phyloP scores from a whole-genome alignment of 2,113 vertebrate genomes.

The Scopus umbretta region DNA sequence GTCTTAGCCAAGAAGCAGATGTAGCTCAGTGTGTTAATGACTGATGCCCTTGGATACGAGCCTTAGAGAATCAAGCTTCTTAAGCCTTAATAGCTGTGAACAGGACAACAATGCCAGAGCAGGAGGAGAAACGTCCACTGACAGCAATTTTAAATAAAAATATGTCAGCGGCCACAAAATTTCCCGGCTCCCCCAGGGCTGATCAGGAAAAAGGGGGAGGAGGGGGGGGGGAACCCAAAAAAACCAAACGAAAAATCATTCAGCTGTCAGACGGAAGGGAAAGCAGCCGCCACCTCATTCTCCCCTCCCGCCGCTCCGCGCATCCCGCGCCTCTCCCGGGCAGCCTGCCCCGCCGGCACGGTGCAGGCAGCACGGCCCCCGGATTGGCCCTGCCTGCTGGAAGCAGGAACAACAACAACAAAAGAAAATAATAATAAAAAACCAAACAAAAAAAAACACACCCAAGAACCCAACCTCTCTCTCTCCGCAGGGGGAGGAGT shows the following conservation, averaged over 20 bases:
- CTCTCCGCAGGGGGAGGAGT: conserved; percentile 69
- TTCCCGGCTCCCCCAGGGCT: background rate
- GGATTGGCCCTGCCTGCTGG: conserved; percentile 33
- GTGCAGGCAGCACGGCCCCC: background rate
- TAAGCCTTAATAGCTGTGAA: conserved; percentile 48
- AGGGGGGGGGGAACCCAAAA: too few relatives aligned
- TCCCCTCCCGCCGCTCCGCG: background rate
- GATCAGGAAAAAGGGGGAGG: background rate
- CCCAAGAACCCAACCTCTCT: too few relatives aligned
- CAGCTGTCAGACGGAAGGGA: background rate
- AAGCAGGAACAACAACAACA: background rate
- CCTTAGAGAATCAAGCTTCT: conserved; percentile 63
- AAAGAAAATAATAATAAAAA: background rate
- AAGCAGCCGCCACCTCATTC: background rate
- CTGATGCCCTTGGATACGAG: conserved; percentile 74
- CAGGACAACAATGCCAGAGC: conserved; percentile 17
- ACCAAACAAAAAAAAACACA: too few relatives aligned
- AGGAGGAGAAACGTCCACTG: background rate
- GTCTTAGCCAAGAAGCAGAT: conserved; percentile 76
- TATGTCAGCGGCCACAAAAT: background rate
- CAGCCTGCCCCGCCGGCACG: conserved; percentile 1
- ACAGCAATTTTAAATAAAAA: conserved; percentile 6
- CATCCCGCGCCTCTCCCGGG: background rate
- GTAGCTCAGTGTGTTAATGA: conserved; percentile 75
- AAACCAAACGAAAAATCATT: background rate